Conservation (phyloP, 2,888 invertebrate species). For the Caradrina kadenii region DNA sequence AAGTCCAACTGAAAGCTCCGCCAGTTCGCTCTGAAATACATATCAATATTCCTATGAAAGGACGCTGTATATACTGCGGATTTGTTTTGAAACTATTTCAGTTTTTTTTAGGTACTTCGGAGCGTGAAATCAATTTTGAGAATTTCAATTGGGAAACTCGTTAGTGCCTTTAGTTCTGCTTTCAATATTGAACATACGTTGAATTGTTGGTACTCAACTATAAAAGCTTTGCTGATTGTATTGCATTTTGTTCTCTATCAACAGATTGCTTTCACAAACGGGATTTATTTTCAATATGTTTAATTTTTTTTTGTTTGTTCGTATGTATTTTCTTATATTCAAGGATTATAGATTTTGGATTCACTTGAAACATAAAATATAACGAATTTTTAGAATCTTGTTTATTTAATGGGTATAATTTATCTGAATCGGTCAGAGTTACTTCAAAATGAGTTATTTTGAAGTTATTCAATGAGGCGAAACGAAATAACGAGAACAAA, state of each 20-base stretch:
- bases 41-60: slow-evolving; percentile 57
- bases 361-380: not conserved
- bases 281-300: slow-evolving; percentile 4
- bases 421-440: not conserved
- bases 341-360: not conserved
- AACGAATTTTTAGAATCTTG: not conserved
- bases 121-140: slow-evolving; percentile 24
- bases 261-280: not conserved
- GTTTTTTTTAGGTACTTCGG: slow-evolving; percentile 11
- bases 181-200: not conserved
- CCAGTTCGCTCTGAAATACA: slow-evolving; percentile 51
- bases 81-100: slow-evolving; percentile 51
- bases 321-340: not conserved
- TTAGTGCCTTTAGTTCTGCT: not conserved
- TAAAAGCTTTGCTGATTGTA: slow-evolving; percentile 11
- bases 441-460: not conserved
- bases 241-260: slow-evolving; percentile 5
- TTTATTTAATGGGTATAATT: not conserved
- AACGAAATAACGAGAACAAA: not conserved
- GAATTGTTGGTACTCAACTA: not conserved
- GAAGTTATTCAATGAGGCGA: not conserved
- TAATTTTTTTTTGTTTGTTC: not conserved
- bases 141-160: slow-evolving; percentile 20
- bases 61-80: slow-evolving; percentile 27
- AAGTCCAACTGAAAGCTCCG: slow-evolving; percentile 61